phyloP scores from a whole-genome alignment of 2,888 invertebrate species.

The Platypus cylindrus region DNA sequence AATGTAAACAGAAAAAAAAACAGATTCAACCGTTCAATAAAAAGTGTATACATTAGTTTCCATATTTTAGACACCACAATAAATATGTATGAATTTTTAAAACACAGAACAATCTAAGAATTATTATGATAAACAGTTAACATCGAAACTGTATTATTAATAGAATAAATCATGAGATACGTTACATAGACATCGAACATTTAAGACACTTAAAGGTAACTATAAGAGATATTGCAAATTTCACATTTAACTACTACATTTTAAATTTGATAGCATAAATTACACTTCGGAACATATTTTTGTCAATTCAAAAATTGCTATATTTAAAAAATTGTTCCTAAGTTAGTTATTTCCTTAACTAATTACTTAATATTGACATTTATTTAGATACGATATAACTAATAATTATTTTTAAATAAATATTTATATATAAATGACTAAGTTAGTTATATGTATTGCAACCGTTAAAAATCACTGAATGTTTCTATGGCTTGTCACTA shows the following conservation, averaged over 20 bases:
- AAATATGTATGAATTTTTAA: conserved; percentile 5
- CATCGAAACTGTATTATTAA: too few relatives aligned
- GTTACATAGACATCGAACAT: too few relatives aligned
- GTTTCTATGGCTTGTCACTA: conserved; percentile 15
- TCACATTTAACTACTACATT: too few relatives aligned
- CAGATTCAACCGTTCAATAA: too few relatives aligned
- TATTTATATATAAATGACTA: conserved; percentile 7
- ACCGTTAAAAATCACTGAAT: conserved; percentile 18
- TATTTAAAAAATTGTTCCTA: conserved; percentile 9
- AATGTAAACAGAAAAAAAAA: conserved; percentile 20
- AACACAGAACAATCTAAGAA: too few relatives aligned
- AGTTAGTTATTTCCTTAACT: conserved; percentile 10
- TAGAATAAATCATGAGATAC: too few relatives aligned
- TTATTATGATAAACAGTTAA: too few relatives aligned
- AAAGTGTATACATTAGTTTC: conserved; percentile 7
- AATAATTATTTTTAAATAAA: conserved; percentile 7
- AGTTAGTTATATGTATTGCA: conserved; percentile 11
- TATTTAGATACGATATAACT: conserved; percentile 3
- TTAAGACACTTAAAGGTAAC: conserved; percentile 8
- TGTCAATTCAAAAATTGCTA: conserved; percentile 4
- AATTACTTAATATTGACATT: conserved; percentile 12
- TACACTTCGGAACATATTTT: too few relatives aligned
- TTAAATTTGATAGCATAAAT: too few relatives aligned
- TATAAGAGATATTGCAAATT: conserved; percentile 7
- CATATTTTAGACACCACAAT: conserved; percentile 5